These are phyloP conservation scores for Probosciger aterrimus DNA, from an alignment of 2,113 vertebrate species.

Conservation along the genomic window DNA sequence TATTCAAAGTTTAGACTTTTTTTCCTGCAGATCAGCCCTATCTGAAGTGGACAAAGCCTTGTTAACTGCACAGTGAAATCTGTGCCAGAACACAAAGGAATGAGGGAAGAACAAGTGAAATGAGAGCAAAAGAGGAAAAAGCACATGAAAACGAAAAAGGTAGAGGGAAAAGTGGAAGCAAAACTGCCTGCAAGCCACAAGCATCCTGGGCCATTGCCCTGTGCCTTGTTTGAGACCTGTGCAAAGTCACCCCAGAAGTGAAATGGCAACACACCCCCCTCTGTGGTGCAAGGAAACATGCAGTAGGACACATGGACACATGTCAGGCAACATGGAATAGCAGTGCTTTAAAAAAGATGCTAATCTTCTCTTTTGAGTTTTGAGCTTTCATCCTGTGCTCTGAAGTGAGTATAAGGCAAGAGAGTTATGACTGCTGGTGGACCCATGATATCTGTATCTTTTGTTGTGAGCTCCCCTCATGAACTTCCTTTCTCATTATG, in stretches of 20 bases:
- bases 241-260: neutral
- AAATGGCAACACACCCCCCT: rapidly evolving
- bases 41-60: neutral
- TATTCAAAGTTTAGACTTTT: neutral
- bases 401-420: neutral
- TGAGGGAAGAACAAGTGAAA: neutral
- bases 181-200: neutral
- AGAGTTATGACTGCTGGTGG: neutral
- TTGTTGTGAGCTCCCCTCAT: neutral
- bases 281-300: neutral
- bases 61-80: neutral
- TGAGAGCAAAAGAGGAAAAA: neutral
- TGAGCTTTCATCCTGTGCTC: neutral
- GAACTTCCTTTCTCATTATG: neutral
- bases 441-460: no score
- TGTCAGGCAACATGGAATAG: neutral
- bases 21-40: neutral
- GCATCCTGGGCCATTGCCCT: neutral
- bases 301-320: neutral
- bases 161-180: neutral
- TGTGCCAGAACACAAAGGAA: neutral
- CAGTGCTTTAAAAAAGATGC: neutral
- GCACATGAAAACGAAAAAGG: neutral
- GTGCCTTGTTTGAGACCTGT: neutral
- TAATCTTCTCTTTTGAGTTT: neutral